A percentile compares a stretch with the other conserved stretches of the same genome.
Conservation (phyloP, 1,140 invertebrate genomes). For the Heterodera carotae region DNA sequence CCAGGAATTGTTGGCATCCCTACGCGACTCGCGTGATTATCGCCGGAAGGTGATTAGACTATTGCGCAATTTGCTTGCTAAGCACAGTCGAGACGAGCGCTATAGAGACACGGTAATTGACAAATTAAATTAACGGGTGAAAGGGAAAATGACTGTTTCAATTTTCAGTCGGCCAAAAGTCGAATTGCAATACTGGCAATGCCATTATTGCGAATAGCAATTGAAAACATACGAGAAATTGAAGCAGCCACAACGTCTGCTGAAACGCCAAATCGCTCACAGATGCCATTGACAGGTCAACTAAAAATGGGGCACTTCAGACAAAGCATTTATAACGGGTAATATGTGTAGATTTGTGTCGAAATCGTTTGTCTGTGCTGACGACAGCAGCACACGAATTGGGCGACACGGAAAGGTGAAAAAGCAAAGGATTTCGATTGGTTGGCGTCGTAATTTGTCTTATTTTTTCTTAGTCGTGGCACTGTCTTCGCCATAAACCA, state of each 20-base stretch:
- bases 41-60: slow-evolving; percentile 78
- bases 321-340: no score
- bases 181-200: slow-evolving; percentile 85
- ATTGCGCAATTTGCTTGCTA: slow-evolving; percentile 82
- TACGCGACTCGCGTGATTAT: slow-evolving; percentile 80
- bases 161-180: slow-evolving; percentile 76
- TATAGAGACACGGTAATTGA: slow-evolving; percentile 72
- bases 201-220: slow-evolving; percentile 81
- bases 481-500: background rate
- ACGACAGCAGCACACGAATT: background rate
- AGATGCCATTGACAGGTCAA: background rate
- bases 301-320: no score
- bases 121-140: background rate
- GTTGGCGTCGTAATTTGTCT: no score
- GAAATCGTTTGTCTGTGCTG: background rate
- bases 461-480: no score
- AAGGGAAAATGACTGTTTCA: background rate
- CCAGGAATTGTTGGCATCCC: slow-evolving; percentile 75
- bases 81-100: slow-evolving; percentile 88
- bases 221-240: slow-evolving; percentile 77
- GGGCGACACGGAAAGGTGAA: background rate
- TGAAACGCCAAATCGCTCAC: slow-evolving; percentile 30
- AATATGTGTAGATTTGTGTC: background rate
- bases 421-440: background rate
- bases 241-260: slow-evolving; percentile 44